Evolutionary conservation across 2,113 vertebrate species (phyloP), one percentile per base, ranked within the genome.

Genomic region (Rhombomys opimus): DNA sequence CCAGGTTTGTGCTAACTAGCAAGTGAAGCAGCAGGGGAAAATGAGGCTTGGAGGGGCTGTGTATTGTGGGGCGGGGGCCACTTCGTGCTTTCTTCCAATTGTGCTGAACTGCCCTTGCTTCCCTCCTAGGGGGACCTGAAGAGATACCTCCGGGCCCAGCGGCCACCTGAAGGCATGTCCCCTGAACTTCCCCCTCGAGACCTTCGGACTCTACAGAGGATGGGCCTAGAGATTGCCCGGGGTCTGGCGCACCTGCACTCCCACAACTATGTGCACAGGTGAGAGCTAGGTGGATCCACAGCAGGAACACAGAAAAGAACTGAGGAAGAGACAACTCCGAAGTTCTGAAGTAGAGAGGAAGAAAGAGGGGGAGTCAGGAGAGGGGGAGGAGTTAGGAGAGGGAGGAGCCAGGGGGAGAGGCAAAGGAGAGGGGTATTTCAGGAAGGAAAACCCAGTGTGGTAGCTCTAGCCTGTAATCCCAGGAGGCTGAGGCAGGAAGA

Each of bases 221-320:
- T 99, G 99, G 99, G 99, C 61, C 99, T 99, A 93, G 99, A 99
- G 98, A 99, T 99, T 96, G 99, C 99, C 1, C 99, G 99, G 0
- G 99, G 99, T n/a, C 99, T 99, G 89, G 98, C 99, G 17, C 99
- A 99, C 90, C 99, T 99, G 75, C 99, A 99, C 90, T 99, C 99
- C 78, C 99, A 99, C 98, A 99, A 99, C 97, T 99, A 99, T 95
- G 99, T 99, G 97, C 99, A 99, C 98, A 99, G 99, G 99, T 99
- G 88, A 32, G 88, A 32, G 95, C 96, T 0, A 32, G 0, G 50
- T 7, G 41, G 38, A 4, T n/a, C 72, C 2, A 5, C 65, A 2
- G 52, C 52, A 7, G 30, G 54, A 18, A 10, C 2, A 7, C 30
- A 2, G 1, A 23, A 38, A 27, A 3, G n/a, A 17, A 20, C 10